Base-by-base conservation (phyloP, 2,888 invertebrate species). In the Lymantria dispar region DNA sequence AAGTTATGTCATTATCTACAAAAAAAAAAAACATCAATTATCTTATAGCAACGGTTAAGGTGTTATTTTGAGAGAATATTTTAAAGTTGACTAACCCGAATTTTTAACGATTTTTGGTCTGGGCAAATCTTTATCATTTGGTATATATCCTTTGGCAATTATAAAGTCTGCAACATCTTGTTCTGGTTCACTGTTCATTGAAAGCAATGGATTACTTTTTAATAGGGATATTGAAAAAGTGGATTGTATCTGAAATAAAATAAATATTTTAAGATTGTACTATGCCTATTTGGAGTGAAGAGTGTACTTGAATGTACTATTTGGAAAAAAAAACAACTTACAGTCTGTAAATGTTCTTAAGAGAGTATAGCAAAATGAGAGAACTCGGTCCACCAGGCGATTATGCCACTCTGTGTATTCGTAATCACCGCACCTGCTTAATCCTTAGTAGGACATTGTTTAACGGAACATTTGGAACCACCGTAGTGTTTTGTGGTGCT, bases 1-100 rank as follows among this genome's bases (percentile, higher is more conserved):
- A 85, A 0, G 80, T 79, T 8, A 72, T 74, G 43, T 88, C 85
- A 47, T 76, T 78, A 55, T 76, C 89, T 88, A 67, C 14, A 48
- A 52, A 43, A 48, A 38, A 9, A 43, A 37, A 38, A 38, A 38
- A 8, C 7, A n/a, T 13, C 11, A 33, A 33, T 33, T 33, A 33
- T 33, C 8, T 33, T 33, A 22, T 8, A 33, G 8, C 33, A 10
- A 33, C 33, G 5, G 2, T 33, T 33, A 33, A 33, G 1, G 8
- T 33, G 33, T 7, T 1, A 33, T 33, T 12, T 38, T 38, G 38
- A 33, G 12, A 38, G 38, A 10, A 8, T 36, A 12, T 38, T n/a
- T 8, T 38, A 12, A 38, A 1, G n/a, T 38, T 38, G 11, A 69
- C 77, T 60, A 67, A 88, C 88, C 84, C 53, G 46, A 54, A 51